Conservation (phyloP, 2,113 vertebrate genomes). For the Dolichallabes microphthalmus region DNA sequence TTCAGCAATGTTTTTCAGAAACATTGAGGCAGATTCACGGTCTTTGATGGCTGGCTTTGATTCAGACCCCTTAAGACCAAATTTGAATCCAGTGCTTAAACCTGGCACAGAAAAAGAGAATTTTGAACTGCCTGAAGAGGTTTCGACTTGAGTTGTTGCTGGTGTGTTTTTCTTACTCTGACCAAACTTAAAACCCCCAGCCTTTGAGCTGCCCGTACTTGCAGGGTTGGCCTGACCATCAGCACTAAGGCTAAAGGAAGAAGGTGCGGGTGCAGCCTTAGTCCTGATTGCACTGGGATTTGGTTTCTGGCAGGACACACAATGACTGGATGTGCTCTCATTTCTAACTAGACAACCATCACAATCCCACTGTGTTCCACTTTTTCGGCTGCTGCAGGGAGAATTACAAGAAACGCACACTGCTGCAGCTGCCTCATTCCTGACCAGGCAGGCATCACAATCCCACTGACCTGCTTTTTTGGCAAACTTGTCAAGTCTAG, state of each 20-base stretch:
- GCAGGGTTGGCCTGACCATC: conserved; percentile 65
- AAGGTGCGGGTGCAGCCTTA: conserved; percentile 56
- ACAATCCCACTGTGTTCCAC: conserved; percentile 85
- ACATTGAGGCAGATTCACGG: conserved; percentile 63
- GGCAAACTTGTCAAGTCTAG: conserved; percentile 50
- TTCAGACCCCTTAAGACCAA: conserved; percentile 81
- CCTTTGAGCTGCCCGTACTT: conserved; percentile 68
- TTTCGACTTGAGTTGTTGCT: conserved; percentile 64
- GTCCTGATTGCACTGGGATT: conserved; percentile 72
- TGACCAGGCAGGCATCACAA: conserved; percentile 71
- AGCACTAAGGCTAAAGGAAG: conserved; percentile 70
- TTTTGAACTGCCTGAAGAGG: conserved; percentile 68
- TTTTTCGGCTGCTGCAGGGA: conserved; percentile 62
- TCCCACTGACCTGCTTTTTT: conserved; percentile 79
- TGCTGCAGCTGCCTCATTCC: conserved; percentile 72
- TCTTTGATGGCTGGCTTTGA: conserved; percentile 22
- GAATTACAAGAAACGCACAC: conserved; percentile 73
- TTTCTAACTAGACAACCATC: conserved; percentile 77
- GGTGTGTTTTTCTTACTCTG: conserved; percentile 71
- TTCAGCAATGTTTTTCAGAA: conserved; percentile 73
- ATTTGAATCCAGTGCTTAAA: conserved; percentile 78
- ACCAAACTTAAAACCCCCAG: conserved; percentile 81
- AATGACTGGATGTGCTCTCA: conserved; percentile 67
- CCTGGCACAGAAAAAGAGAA: conserved; percentile 81
- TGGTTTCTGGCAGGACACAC: conserved; percentile 71